Evolutionary conservation across 1,140 invertebrate genomes (phyloP), one percentile per base, ranked within the genome.

Genomic region (Lordiphosa mommai): DNA sequence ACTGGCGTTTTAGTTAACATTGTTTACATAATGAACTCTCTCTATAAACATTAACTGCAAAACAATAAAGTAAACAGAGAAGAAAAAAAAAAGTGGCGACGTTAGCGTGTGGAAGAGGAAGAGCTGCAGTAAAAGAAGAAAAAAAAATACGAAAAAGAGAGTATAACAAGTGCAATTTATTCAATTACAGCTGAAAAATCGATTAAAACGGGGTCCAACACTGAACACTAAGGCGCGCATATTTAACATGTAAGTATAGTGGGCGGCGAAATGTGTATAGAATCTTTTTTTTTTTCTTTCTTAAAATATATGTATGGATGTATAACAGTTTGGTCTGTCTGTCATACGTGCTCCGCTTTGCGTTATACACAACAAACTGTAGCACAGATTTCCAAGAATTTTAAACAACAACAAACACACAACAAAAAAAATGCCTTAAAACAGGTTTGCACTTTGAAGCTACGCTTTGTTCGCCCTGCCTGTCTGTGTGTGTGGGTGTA

Each of bases 381-480:
- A 69, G 66, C 61, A 69, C 23, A 27, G 61, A 69, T 69, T 69
- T 69, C 55, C 55, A 59, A 69, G 66, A 69, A 69, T 36, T 59
- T 30, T 61, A 34, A 46, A 43, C 29, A 47, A 47, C 16, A 47
- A 47, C 30, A 43, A 43, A 27, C 10, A 43, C 13, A 41, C 9
- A 20, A 20, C n/a, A 7, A 13, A 12, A 27, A 43, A 23, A 43
- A 43, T 20, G 23, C 23, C 23, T 43, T 27, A 43, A 65, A 69
- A 69, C 66, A 60, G 61, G 66, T 69, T 69, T 60, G 52, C 53
- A 64, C 61, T 65, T 69, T 65, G 56, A 65, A 47, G 44, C 44
- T 65, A 55, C 61, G 61, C 66, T 60, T 69, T 65, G 61, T 58
- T 34, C 57, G 14, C 20, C 29, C 50, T 13, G 13, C 40, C 14